Percentiles rank a stretch among this genome's conserved stretches.
These are phyloP conservation scores for Micropterix aruncella DNA, from an alignment of 2,888 invertebrate genomes.

Conservation along the genomic window DNA sequence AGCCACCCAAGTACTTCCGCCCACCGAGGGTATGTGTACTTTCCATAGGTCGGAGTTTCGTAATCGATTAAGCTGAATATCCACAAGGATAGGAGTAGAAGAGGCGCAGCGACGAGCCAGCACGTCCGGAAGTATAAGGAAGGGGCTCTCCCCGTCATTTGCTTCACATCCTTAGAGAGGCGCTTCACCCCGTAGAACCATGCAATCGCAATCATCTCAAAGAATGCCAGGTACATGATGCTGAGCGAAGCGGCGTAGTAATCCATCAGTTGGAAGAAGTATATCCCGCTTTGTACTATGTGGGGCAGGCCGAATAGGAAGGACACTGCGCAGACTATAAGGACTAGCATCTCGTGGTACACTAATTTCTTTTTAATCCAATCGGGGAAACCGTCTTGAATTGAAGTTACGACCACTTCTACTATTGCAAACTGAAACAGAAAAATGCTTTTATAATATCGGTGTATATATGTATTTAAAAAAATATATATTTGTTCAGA, in stretches of 20 bases:
- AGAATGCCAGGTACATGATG: slow-evolving; percentile 84
- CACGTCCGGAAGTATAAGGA: slow-evolving; percentile 73
- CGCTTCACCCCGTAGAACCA: slow-evolving; percentile 84
- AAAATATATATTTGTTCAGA: too few species aligned
- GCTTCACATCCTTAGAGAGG: slow-evolving; percentile 69
- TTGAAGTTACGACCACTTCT: slow-evolving; percentile 86
- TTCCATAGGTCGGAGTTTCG: slow-evolving; percentile 69
- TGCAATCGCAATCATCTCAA: slow-evolving; percentile 80
- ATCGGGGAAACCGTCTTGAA: slow-evolving; percentile 84
- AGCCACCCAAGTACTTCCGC: slow-evolving; percentile 78
- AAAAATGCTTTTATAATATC: background rate
- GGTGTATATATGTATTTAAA: too few species aligned
- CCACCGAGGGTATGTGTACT: slow-evolving; percentile 70
- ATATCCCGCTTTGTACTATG: slow-evolving; percentile 83
- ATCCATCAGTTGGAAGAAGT: slow-evolving; percentile 83
- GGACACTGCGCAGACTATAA: slow-evolving; percentile 70
- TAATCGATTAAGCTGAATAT: slow-evolving; percentile 81
- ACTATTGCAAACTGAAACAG: slow-evolving; percentile 78
- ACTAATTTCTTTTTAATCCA: slow-evolving; percentile 72
- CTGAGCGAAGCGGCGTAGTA: slow-evolving; percentile 88
- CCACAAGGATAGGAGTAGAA: slow-evolving; percentile 74
- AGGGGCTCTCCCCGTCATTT: slow-evolving; percentile 73
- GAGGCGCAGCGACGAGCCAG: slow-evolving; percentile 71
- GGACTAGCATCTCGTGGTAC: slow-evolving; percentile 75
- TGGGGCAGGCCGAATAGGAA: slow-evolving; percentile 78